Percentiles rank a stretch among this genome's conserved stretches.
phyloP scores from a whole-genome alignment of 2,888 invertebrate genomes.

The Leuctra nigra region DNA sequence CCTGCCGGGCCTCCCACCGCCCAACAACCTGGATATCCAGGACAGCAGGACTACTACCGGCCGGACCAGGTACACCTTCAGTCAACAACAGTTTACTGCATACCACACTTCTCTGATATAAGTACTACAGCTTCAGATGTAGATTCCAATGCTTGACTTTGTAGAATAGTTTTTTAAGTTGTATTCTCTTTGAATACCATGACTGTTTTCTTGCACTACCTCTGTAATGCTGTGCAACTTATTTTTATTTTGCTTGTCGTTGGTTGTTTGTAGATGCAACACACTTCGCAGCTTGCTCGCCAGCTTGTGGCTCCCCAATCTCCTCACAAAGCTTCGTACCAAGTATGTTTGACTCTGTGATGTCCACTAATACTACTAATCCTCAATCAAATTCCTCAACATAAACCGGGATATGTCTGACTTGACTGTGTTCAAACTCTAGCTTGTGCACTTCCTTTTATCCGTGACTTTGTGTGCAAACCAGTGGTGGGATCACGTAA shows the following conservation, averaged over 20 bases:
- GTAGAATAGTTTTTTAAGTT: no score
- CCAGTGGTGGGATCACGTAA: no score
- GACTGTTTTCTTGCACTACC: no score
- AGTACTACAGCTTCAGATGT: neutral
- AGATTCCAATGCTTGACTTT: no score
- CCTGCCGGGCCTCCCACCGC: constrained; percentile 61
- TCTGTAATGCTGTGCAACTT: no score
- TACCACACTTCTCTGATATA: no score
- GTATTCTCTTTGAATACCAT: no score
- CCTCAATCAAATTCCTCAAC: no score
- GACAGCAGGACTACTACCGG: constrained; percentile 44
- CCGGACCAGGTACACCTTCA: constrained; percentile 56
- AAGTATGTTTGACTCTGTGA: constrained; percentile 31
- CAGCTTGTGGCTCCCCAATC: constrained; percentile 50
- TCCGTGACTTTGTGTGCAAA: neutral
- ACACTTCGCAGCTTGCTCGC: constrained; percentile 51
- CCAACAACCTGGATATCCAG: constrained; percentile 32
- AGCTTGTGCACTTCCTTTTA: neutral
- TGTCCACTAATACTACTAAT: no score
- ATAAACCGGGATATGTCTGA: no score
- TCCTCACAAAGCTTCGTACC: constrained; percentile 27
- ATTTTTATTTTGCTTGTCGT: constrained; percentile 21
- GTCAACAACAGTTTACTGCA: no score
- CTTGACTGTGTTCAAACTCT: neutral
- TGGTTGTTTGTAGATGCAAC: constrained; percentile 32